Conservation (phyloP, 2,113 vertebrate species). For the Hypanus sabinus region DNA sequence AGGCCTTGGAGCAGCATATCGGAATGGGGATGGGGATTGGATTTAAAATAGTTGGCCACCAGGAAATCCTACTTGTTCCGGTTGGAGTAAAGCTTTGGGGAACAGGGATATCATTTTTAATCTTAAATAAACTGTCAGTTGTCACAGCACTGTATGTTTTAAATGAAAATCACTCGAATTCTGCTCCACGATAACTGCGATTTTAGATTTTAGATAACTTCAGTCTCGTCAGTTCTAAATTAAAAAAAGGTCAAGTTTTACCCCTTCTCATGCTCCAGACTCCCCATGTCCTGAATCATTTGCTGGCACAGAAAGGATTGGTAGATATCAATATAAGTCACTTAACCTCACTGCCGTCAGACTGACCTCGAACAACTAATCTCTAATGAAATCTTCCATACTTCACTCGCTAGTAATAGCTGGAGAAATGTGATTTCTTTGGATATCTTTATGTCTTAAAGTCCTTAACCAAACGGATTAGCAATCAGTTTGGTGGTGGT, state of each 20-base stretch:
- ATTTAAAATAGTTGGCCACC: too few relatives aligned
- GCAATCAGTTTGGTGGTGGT: background rate
- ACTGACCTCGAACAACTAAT: slow-evolving; percentile 7
- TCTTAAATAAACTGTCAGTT: background rate
- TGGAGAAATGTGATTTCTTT: slow-evolving; percentile 18
- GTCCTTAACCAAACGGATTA: background rate
- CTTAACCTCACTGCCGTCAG: background rate
- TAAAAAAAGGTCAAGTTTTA: background rate
- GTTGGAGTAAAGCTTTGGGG: too few relatives aligned
- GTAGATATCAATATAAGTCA: background rate
- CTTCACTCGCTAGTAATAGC: background rate
- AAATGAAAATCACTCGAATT: background rate
- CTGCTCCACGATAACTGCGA: background rate
- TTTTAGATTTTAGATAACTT: background rate
- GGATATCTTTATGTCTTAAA: background rate
- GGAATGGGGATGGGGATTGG: too few relatives aligned
- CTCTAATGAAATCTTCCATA: slow-evolving; percentile 31
- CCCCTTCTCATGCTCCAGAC: background rate
- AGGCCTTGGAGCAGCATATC: too few relatives aligned
- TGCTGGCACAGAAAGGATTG: background rate
- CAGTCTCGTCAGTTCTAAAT: background rate
- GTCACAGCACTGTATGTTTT: background rate
- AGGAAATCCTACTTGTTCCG: too few relatives aligned
- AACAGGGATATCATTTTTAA: background rate
- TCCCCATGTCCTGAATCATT: background rate